These are phyloP conservation scores for human DNA, from an alignment of 2,113 vertebrate genomes.

Conservation along the genomic window DNA sequence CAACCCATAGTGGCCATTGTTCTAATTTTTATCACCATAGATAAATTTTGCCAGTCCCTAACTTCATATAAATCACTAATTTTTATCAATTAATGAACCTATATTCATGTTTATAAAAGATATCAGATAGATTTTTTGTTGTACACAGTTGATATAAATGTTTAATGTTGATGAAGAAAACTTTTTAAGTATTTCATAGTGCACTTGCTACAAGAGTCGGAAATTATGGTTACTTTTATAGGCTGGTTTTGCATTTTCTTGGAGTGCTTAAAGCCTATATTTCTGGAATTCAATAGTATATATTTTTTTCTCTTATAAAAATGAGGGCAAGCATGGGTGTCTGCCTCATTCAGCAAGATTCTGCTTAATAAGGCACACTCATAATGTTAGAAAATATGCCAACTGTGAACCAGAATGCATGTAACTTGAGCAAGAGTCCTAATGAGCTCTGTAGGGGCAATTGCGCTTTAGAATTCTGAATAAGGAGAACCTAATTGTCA, in stretches of 20 bases:
- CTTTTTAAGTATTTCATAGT: not conserved
- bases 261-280: not conserved
- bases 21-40: not conserved
- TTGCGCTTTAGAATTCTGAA: slow-evolving; percentile 69
- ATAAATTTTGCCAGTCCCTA: slow-evolving; percentile 26
- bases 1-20: not conserved
- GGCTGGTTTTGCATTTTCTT: slow-evolving; percentile 47
- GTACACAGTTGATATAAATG: not conserved
- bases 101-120: slow-evolving; percentile 3
- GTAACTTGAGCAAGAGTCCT: slow-evolving; percentile 64
- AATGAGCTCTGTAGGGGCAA: slow-evolving; percentile 73
- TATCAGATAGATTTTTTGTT: not conserved
- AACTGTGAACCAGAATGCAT: slow-evolving; percentile 56
- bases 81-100: not conserved
- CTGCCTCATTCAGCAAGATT: slow-evolving; percentile 67
- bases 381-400: slow-evolving; percentile 68
- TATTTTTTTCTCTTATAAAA: slow-evolving; percentile 50
- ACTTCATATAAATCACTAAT: slow-evolving; percentile 26
- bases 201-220: not conserved
- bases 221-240: slow-evolving; percentile 39
- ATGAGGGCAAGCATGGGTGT: not conserved
- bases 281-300: slow-evolving; percentile 54
- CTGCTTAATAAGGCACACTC: slow-evolving; percentile 68
- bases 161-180: not conserved
- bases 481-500: slow-evolving; percentile 75